Evolutionary conservation across 2,113 vertebrate genomes (phyloP).

Genomic region (Cynopterus brachyotis): DNA sequence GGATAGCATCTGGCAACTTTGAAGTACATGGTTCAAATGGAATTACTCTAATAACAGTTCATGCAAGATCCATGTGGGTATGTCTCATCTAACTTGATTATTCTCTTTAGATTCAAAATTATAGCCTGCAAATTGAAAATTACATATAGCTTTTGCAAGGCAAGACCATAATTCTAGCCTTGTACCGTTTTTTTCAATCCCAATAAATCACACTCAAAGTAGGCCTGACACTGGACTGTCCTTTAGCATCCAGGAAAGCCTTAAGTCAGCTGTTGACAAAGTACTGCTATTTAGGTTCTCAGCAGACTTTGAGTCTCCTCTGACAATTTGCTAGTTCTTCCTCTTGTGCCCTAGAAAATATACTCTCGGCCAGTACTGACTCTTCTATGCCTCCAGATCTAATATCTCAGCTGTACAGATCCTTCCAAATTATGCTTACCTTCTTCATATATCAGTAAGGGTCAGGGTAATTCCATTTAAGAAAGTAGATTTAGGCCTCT

Average conservation of each 20-base stretch:
- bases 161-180: constrained; percentile 76
- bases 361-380: background rate
- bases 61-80: constrained; percentile 44
- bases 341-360: background rate
- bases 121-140: constrained; percentile 79
- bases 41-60: constrained; percentile 70
- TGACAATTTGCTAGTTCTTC: background rate
- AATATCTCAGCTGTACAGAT: background rate
- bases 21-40: constrained; percentile 40
- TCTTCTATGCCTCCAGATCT: background rate
- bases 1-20: constrained; percentile 47
- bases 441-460: background rate
- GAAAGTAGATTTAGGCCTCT: background rate
- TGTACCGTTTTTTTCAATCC: constrained; percentile 50
- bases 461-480: background rate
- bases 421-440: background rate
- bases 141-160: constrained; percentile 68
- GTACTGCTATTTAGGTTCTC: background rate
- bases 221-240: constrained; percentile 28
- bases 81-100: constrained; percentile 75
- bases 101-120: constrained; percentile 73
- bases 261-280: background rate
- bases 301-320: background rate
- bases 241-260: background rate
- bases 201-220: constrained; percentile 67